Evolutionary conservation across 2,888 invertebrate genomes (phyloP).

Genomic region (Phengaris alcon): DNA sequence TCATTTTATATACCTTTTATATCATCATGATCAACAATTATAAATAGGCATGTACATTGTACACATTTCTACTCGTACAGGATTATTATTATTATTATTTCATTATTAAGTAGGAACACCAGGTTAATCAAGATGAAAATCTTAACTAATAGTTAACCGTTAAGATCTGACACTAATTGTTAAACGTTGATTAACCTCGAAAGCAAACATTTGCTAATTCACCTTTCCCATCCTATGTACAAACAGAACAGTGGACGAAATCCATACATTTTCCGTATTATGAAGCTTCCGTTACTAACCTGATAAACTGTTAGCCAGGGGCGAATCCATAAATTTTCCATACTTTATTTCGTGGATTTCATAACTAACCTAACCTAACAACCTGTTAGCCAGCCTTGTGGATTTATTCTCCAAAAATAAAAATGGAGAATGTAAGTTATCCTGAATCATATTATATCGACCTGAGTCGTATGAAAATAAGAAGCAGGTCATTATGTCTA

Average conservation of each 20-base stretch:
- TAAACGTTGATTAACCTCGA: background rate
- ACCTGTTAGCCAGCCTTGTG: background rate
- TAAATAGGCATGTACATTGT: background rate
- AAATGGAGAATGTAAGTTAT: too few relatives aligned
- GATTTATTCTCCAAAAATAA: too few relatives aligned
- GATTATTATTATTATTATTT: background rate
- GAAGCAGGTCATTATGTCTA: background rate
- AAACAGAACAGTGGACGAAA: background rate
- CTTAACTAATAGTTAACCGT: background rate
- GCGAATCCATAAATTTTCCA: background rate
- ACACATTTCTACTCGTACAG: background rate
- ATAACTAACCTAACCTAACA: background rate
- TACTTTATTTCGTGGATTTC: background rate
- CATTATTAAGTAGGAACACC: background rate
- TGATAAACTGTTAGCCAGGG: background rate
- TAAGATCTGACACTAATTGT: too few relatives aligned
- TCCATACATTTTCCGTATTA: background rate
- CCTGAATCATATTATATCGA: too few relatives aligned
- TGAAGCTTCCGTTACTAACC: too few relatives aligned
- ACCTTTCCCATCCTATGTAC: background rate
- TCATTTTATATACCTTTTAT: slow-evolving; percentile 2
- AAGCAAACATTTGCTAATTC: background rate
- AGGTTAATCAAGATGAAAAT: background rate
- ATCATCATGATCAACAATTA: background rate
- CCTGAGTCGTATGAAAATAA: too few relatives aligned